phyloP scores from a whole-genome alignment of 1,140 invertebrate species.

The Drosophila arawakana region DNA sequence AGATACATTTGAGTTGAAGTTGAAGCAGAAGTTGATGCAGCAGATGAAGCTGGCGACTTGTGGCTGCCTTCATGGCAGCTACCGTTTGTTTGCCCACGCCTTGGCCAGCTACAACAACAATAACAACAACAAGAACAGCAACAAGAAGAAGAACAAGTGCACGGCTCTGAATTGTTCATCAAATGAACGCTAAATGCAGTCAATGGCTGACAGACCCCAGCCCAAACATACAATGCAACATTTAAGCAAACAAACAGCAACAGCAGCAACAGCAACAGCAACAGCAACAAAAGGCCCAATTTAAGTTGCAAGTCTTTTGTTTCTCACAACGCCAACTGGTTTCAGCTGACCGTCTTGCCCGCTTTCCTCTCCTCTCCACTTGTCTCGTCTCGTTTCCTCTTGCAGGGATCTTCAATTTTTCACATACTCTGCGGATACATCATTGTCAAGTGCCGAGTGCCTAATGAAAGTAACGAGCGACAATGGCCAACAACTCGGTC shows the following conservation, averaged over 20 bases:
- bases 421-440: slow-evolving; percentile 79
- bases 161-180: slow-evolving; percentile 74
- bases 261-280: slow-evolving; percentile 18
- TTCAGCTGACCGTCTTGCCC: slow-evolving; percentile 36
- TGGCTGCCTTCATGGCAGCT: slow-evolving; percentile 42
- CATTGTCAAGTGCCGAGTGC: slow-evolving; percentile 72
- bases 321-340: slow-evolving; percentile 46
- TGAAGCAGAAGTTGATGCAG: slow-evolving; percentile 16
- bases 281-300: slow-evolving; percentile 53
- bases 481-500: slow-evolving; percentile 49
- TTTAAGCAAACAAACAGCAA: slow-evolving; percentile 72
- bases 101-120: slow-evolving; percentile 22
- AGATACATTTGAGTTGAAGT: slow-evolving; percentile 41
- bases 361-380: too few species aligned
- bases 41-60: slow-evolving; percentile 29
- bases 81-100: slow-evolving; percentile 65
- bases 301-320: slow-evolving; percentile 58
- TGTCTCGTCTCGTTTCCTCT: not conserved
- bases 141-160: slow-evolving; percentile 55
- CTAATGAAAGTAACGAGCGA: slow-evolving; percentile 78
- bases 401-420: slow-evolving; percentile 69
- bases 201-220: slow-evolving; percentile 25
- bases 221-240: slow-evolving; percentile 72
- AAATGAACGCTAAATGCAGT: slow-evolving; percentile 77
- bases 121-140: too few species aligned